Base-by-base conservation (phyloP, 1,140 invertebrate species). In the Dinothrombium tinctorium region DNA sequence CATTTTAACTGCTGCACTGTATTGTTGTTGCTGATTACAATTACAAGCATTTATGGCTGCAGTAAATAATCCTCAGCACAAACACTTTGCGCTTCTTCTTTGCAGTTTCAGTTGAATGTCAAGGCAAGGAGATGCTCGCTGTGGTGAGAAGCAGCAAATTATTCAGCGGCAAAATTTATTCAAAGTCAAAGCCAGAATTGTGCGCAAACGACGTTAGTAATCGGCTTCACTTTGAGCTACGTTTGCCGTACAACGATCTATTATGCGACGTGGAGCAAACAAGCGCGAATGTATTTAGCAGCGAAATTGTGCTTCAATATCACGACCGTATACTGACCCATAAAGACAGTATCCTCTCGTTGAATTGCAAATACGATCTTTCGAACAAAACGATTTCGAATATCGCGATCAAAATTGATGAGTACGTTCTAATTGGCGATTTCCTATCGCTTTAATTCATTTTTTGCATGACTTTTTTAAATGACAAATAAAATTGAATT, bases 301-400 rank as follows among this genome's bases (percentile, higher is more conserved):
- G 83, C 57, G 80, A 84, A 59, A 76, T 83, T 11, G 74, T 84
- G 23, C 84, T 84, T 50, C 82, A 90, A 55, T 82, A 89, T 59
- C 83, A 90, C 59, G 82, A 89, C 54, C 81, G 78, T 43, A 87
- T 90, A 50, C 80, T 90, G 29, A 90, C 83, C 32, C 83, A 78
- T 26, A 81, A 80, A 2, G 83, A 89, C 66, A 65, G 89, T 48
- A 82, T 82, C 4, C 65, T 89, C 19, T 81, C 81, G 4, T 75
- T 89, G 22, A 80, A 81, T 45, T 89, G 83, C 56, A 79, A 84
- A 54, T 89, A 87, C 57, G 81, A 89, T 57, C 65, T 89, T 26
- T 81, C 76, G 41, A 87, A 90, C 59, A 83, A 84, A 60, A 83
- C 77, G 15, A 82, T 90, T 6, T 77, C 78, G 7, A 87, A 87